These are phyloP conservation scores for Ovibos moschatus DNA, from an alignment of 2,113 vertebrate genomes.

Conservation along the genomic window DNA sequence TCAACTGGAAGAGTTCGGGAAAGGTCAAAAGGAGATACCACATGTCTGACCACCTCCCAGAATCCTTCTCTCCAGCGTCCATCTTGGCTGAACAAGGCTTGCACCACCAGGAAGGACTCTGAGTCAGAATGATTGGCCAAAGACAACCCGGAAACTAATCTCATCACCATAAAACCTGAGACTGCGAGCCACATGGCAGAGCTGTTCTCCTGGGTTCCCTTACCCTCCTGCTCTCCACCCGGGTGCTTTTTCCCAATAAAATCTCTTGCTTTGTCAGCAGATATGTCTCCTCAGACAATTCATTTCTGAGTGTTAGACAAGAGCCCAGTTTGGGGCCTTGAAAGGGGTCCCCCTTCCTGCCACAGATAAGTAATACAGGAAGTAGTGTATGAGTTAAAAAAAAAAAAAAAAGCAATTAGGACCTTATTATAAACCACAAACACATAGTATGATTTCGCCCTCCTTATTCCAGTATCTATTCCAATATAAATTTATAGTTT, in stretches of 20 bases:
- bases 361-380: neutral
- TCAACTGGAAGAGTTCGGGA: neutral
- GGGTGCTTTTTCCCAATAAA: neutral
- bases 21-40: neutral
- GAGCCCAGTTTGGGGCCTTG: neutral
- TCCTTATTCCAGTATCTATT: neutral
- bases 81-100: neutral
- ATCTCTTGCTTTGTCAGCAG: neutral
- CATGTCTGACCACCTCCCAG: neutral
- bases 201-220: neutral
- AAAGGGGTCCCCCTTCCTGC: neutral
- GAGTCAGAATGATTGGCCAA: neutral
- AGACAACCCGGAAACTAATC: neutral
- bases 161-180: neutral
- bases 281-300: neutral
- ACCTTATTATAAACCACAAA: neutral
- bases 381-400: neutral
- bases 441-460: neutral
- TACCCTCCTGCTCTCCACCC: neutral
- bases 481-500: neutral
- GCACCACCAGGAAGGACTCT: neutral
- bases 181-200: accelerated
- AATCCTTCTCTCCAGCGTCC: neutral
- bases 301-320: neutral
- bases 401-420: neutral